Evolutionary conservation across 2,888 invertebrate species (phyloP), one percentile per base, ranked within the genome.

Genomic region (Chironomus riparius): DNA sequence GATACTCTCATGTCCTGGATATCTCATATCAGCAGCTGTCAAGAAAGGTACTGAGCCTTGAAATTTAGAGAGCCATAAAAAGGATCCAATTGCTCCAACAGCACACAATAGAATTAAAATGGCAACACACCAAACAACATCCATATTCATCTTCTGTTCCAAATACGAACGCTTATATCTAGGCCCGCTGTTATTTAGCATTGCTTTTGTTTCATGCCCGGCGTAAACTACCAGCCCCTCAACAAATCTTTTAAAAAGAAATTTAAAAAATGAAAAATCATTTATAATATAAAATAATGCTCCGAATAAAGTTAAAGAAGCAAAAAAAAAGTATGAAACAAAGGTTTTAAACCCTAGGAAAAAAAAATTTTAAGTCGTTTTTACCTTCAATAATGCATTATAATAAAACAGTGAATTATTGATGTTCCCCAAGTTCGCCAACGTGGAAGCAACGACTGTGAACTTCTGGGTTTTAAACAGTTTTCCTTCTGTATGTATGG

Each of bases 141-240:
- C 97, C 79, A 92, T 90, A 85, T 98, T 98, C 92, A 98, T 97
- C 84, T 92, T 91, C 78, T 91, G 89, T 84, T 98, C 98, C 80
- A 98, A 86, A 78, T 91, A 91, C 76, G 97, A 97, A 80, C 96
- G 89, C 85, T 97, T 98, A 85, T 93, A 95, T 79, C 97, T 88
- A 77, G 97, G 97, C 65, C 97, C 95, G 79, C 95, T 94, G 84
- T 97, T 98, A 85, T 98, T 98, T 78, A 98, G 88, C 95, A 98
- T 95, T 18, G 97, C 95, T 85, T 98, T 98, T 15, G 97, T 97
- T 86, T 98, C 98, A 83, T 95, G 95, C 77, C 98, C 94, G 78
- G 95, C 96, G 87, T 98, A 98, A 75, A 98, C 93, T 70, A 98
- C 96, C 81, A 98, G 92, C 77, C 98, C 98, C 83, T 98, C 98